phyloP scores from a whole-genome alignment of 2,888 invertebrate species.

The Phortica okadai region DNA sequence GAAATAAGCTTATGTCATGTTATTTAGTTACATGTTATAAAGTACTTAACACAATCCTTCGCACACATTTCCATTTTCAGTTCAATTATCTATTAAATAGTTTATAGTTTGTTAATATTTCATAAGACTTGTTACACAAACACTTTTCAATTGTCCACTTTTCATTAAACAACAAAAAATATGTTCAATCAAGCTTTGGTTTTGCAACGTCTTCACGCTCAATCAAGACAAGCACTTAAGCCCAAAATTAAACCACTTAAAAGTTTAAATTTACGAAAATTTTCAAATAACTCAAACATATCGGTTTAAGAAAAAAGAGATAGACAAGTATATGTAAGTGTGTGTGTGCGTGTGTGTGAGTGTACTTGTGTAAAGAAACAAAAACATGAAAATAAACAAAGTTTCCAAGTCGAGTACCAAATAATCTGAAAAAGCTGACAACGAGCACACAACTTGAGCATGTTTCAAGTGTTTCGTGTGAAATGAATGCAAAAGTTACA shows the following conservation, averaged over 20 bases:
- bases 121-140: neutral
- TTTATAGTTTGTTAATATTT: too few species aligned
- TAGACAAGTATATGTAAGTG: neutral
- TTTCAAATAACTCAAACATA: slow-evolving; percentile 2
- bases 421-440: slow-evolving; percentile 36
- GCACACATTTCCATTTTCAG: too few species aligned
- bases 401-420: slow-evolving; percentile 24
- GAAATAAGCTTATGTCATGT: too few species aligned
- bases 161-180: neutral
- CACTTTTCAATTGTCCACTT: neutral
- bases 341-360: neutral
- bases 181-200: neutral
- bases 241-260: slow-evolving; percentile 27
- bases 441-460: slow-evolving; percentile 53
- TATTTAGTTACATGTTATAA: too few species aligned
- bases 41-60: too few species aligned
- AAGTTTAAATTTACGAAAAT: slow-evolving; percentile 27
- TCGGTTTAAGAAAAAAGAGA: neutral
- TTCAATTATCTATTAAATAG: too few species aligned
- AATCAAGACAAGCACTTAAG: slow-evolving; percentile 14
- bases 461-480: slow-evolving; percentile 43
- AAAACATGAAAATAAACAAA: slow-evolving; percentile 24
- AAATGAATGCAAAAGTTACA: slow-evolving; percentile 57
- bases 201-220: slow-evolving; percentile 15
- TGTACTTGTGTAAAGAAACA: neutral